phyloP scores from a whole-genome alignment of 1,140 invertebrate genomes.

The Dendroctonus ponderosae region DNA sequence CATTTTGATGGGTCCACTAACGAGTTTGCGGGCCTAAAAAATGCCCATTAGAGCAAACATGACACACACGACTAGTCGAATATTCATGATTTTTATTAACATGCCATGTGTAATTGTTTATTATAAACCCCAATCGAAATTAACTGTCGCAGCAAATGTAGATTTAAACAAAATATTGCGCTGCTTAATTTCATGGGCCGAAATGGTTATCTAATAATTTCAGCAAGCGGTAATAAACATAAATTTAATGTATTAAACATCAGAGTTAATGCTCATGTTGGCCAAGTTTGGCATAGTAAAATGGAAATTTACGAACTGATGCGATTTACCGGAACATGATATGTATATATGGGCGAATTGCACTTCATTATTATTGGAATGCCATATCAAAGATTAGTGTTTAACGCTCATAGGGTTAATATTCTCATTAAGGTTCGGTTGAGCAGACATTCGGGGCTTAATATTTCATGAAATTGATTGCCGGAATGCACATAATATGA shows the following conservation, averaged over 20 bases:
- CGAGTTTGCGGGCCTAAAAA: too few species aligned
- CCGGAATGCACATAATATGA: too few species aligned
- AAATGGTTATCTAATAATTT: not conserved
- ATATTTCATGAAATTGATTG: not conserved
- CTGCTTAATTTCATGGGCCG: too few species aligned
- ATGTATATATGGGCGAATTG: conserved; percentile 9
- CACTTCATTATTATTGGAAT: conserved; percentile 5
- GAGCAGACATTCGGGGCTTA: not conserved
- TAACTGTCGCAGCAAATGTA: too few species aligned
- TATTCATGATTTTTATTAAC: too few species aligned
- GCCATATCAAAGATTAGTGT: not conserved
- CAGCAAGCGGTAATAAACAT: conserved; percentile 9
- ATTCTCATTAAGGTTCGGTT: conserved; percentile 3
- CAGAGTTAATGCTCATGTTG: not conserved
- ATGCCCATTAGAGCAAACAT: too few species aligned
- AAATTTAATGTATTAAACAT: conserved; percentile 11
- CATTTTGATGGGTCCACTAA: too few species aligned
- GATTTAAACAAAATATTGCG: too few species aligned
- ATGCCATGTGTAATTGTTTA: too few species aligned
- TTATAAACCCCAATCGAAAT: too few species aligned
- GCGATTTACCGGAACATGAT: not conserved
- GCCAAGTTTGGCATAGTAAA: conserved; percentile 11
- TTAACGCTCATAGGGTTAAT: not conserved
- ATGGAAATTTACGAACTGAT: conserved; percentile 11
- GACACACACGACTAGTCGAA: too few species aligned